Evolutionary conservation across 2,113 vertebrate species (phyloP).

Genomic region (Phalacrocorax pelagicus): DNA sequence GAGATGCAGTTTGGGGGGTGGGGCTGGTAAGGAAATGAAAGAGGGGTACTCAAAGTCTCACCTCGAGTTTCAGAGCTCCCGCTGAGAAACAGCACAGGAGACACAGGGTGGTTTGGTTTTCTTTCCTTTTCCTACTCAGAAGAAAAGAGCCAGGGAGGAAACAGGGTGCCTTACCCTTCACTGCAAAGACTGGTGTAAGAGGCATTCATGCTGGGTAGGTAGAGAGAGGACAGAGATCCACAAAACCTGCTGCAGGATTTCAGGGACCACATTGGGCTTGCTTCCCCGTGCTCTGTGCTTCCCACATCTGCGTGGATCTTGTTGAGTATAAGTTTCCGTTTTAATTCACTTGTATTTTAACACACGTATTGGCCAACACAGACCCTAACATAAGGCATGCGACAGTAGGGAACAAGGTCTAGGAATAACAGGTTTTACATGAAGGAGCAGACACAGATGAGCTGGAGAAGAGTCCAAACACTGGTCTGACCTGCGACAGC

Average conservation of each 20-base stretch:
- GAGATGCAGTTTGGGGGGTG: background rate
- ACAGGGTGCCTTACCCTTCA: too few relatives aligned
- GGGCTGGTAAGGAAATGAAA: background rate
- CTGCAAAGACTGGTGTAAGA: background rate
- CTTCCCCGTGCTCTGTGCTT: background rate
- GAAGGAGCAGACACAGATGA: background rate
- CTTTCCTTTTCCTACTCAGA: background rate
- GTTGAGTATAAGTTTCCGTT: background rate
- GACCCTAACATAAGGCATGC: background rate
- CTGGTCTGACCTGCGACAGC: background rate
- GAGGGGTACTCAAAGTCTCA: background rate
- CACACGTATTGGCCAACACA: fast-evolving
- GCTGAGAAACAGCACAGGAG: background rate
- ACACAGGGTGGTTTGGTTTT: background rate
- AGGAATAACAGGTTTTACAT: background rate
- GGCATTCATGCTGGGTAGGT: fast-evolving
- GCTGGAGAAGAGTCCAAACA: background rate
- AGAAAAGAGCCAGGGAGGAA: background rate
- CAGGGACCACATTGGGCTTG: background rate
- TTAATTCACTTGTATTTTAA: background rate
- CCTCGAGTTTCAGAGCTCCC: background rate
- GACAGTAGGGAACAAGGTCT: background rate
- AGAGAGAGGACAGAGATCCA: background rate
- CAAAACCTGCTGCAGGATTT: background rate
- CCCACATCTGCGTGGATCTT: fast-evolving